Percentiles rank a stretch among this genome's conserved stretches.
Evolutionary conservation across 2,797 vertebrate species (phyloP).

Genomic region (Kryptolebias ocellatus): DNA sequence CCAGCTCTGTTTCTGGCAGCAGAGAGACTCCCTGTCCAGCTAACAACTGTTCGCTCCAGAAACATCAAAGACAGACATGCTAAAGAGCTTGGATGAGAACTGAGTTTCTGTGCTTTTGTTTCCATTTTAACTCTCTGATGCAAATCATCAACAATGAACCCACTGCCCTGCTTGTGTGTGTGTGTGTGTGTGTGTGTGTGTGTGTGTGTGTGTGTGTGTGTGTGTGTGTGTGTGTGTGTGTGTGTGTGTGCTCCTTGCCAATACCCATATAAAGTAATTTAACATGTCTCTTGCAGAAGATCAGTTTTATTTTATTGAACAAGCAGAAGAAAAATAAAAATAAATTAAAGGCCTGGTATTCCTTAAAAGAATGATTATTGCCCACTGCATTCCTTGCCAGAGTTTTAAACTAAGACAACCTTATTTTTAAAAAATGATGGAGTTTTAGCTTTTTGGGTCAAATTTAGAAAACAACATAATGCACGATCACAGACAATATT

Average conservation of each 20-base stretch:
- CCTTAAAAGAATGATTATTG: too few species aligned
- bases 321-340: too few species aligned
- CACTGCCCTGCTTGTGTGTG: conserved; percentile 32
- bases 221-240: conserved; percentile 28
- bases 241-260: conserved; percentile 42
- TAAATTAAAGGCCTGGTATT: too few species aligned
- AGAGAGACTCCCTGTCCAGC: conserved; percentile 49
- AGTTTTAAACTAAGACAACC: too few species aligned
- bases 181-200: conserved; percentile 20
- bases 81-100: conserved; percentile 58
- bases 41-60: conserved; percentile 63
- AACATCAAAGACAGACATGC: conserved; percentile 67
- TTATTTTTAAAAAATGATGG: too few species aligned
- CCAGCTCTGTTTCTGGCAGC: conserved; percentile 73
- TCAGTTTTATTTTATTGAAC: conserved; percentile 20
- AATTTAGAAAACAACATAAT: too few species aligned
- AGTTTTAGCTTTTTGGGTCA: too few species aligned
- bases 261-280: conserved; percentile 57
- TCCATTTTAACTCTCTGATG: conserved; percentile 48
- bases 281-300: conserved; percentile 44
- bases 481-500: too few species aligned
- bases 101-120: conserved; percentile 53
- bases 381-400: too few species aligned
- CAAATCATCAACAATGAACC: conserved; percentile 59
- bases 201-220: conserved; percentile 31